These are phyloP conservation scores for Sus scrofa DNA, from an alignment of 2,113 vertebrate species.

Conservation along the genomic window T2T-Sscrofa CM000812.6:205567501-205568000, in stretches of 20 bases:
- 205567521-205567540: slow-evolving; percentile 90
- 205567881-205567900: slow-evolving; percentile 36
- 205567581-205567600: slow-evolving; percentile 86
- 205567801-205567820: slow-evolving; percentile 66
- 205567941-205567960: slow-evolving; percentile 27
- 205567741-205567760: slow-evolving; percentile 53
- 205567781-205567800: slow-evolving; percentile 65
- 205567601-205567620: slow-evolving; percentile 34
- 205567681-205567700: slow-evolving; percentile 32
- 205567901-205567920: slow-evolving; percentile 17
- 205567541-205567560: slow-evolving; percentile 90
- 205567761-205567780: slow-evolving; percentile 40
- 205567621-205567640: slow-evolving; percentile 19
- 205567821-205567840: slow-evolving; percentile 70
- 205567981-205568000: slow-evolving; percentile 44
- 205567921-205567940: neutral
- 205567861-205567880: slow-evolving; percentile 65
- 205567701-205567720: neutral
- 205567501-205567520: slow-evolving; percentile 86
- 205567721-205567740: slow-evolving; percentile 53
- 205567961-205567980: slow-evolving; percentile 49
- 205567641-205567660: slow-evolving; percentile 20
- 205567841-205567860: slow-evolving; percentile 65
- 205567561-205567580: slow-evolving; percentile 88
- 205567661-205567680: slow-evolving; percentile 21